Conservation (phyloP, 2,797 vertebrate genomes). For the Chaetodon trifasciatus region DNA sequence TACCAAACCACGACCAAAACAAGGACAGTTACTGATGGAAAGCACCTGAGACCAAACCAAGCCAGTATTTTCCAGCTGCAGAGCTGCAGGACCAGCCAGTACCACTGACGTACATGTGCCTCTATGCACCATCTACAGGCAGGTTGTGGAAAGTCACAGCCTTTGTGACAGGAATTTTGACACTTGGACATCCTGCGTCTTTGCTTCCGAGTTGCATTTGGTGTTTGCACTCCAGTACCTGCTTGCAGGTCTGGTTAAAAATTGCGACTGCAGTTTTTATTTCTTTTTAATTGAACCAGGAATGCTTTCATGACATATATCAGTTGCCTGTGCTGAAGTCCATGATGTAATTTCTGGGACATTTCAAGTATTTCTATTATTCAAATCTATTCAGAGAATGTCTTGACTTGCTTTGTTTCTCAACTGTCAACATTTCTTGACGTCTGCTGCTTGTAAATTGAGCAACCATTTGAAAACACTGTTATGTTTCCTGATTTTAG, state of each 20-base stretch:
- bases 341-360: background rate
- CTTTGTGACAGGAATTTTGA: background rate
- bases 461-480: background rate
- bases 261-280: too few relatives aligned
- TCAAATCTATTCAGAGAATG: background rate
- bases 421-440: background rate
- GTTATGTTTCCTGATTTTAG: background rate
- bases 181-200: background rate
- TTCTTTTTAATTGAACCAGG: background rate
- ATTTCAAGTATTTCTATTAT: background rate
- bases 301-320: background rate
- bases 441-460: background rate
- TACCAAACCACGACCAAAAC: background rate
- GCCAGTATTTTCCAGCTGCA: background rate
- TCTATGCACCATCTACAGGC: slow-evolving; percentile 27
- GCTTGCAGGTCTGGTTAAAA: background rate
- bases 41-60: background rate
- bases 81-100: background rate
- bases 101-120: background rate
- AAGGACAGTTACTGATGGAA: background rate
- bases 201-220: background rate
- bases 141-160: slow-evolving; percentile 1
- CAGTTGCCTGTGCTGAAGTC: background rate
- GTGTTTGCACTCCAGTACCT: too few relatives aligned
- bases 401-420: background rate